Percentiles rank a stretch among this genome's conserved stretches.
Conservation (phyloP, 2,888 invertebrate genomes). For the Erebia epiphron region DNA sequence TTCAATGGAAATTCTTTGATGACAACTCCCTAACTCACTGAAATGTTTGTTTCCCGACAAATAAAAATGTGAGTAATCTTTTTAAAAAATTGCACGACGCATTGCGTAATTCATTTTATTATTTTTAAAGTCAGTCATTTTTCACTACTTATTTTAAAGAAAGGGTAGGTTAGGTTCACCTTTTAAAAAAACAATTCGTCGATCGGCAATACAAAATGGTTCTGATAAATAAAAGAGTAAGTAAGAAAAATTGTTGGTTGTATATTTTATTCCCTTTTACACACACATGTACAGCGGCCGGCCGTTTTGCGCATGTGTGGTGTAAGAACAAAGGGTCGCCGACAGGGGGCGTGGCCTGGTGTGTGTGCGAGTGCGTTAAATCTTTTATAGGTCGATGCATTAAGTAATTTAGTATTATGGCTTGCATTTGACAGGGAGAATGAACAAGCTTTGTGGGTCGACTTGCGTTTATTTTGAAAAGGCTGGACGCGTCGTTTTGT, state of each 20-base stretch:
- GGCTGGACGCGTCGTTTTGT: not conserved
- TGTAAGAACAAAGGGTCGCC: conserved; percentile 65
- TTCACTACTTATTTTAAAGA: conserved; percentile 20
- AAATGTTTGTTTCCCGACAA: not conserved
- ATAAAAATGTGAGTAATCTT: not conserved
- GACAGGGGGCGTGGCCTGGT: conserved; percentile 58
- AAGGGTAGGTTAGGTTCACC: conserved; percentile 33
- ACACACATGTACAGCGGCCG: conserved; percentile 46
- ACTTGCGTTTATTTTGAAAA: conserved; percentile 13
- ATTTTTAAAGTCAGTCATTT: not conserved
- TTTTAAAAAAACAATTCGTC: conserved; percentile 36
- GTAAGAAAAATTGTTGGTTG: conserved; percentile 69
- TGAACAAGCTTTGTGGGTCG: conserved; percentile 23
- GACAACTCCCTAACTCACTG: not conserved
- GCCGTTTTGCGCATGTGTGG: conserved; percentile 60
- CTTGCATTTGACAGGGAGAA: conserved; percentile 70
- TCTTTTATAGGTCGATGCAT: conserved; percentile 82
- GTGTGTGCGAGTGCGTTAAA: conserved; percentile 62
- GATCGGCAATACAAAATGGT: conserved; percentile 49
- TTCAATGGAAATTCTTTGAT: not conserved
- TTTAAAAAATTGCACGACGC: not conserved
- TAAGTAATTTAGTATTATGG: conserved; percentile 80
- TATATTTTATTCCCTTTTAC: conserved; percentile 65
- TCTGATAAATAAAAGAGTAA: conserved; percentile 58
- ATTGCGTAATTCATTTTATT: conserved; percentile 1